Conservation (phyloP, 1,140 invertebrate genomes). For the Pissodes strobi region DNA sequence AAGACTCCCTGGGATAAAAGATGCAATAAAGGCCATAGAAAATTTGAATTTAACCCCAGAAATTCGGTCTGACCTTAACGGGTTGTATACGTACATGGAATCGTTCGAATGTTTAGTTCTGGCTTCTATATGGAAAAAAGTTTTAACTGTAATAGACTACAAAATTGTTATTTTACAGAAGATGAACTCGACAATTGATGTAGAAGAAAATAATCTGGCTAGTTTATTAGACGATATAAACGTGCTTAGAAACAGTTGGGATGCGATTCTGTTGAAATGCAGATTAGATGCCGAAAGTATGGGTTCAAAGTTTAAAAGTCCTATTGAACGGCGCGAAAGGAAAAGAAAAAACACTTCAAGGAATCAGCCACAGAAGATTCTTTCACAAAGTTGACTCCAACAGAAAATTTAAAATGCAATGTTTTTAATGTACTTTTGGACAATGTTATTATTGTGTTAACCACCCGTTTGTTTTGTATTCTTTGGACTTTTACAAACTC, state of each 20-base stretch:
- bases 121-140: neutral
- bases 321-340: neutral
- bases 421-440: neutral
- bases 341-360: too few species aligned
- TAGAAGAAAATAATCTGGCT: neutral
- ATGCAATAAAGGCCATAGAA: neutral
- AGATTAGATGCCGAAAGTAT: neutral
- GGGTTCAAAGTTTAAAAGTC: neutral
- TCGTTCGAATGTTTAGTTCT: neutral
- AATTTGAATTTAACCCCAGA: neutral
- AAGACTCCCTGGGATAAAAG: neutral
- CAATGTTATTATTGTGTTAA: too few species aligned
- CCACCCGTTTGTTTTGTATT: neutral
- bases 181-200: neutral
- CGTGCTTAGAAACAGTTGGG: neutral
- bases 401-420: neutral
- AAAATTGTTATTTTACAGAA: neutral
- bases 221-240: neutral
- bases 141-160: neutral
- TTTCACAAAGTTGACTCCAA: too few species aligned
- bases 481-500: neutral
- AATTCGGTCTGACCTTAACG: neutral
- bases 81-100: neutral
- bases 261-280: neutral
- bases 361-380: too few species aligned